Conservation (phyloP, 2,888 invertebrate genomes). For the Epinotia brunnichana region DNA sequence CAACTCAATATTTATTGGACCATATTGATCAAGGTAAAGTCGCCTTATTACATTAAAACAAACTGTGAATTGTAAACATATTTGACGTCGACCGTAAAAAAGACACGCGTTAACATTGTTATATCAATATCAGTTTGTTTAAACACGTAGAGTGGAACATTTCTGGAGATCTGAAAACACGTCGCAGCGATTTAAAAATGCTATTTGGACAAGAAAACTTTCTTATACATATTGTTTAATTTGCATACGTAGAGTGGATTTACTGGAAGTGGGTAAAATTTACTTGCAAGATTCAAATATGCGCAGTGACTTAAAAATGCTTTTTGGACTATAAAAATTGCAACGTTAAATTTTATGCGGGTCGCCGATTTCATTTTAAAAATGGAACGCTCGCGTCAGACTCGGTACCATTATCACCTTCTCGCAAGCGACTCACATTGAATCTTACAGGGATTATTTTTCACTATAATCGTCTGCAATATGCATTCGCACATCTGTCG, state of each 20-base stretch:
- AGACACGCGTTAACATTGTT: background rate
- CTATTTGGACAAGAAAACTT: background rate
- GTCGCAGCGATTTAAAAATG: background rate
- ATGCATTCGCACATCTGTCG: conserved; percentile 73
- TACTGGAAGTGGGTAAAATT: background rate
- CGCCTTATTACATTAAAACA: too few relatives aligned
- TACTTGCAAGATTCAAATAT: background rate
- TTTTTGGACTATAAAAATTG: conserved; percentile 12
- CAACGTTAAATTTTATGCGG: conserved; percentile 22
- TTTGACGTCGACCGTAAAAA: background rate
- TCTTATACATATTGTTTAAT: background rate
- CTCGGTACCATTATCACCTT: conserved; percentile 37
- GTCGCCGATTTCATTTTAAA: conserved; percentile 24
- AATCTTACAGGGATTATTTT: conserved; percentile 45
- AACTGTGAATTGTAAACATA: too few relatives aligned
- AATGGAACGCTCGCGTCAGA: conserved; percentile 19
- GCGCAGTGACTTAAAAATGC: conserved; percentile 1
- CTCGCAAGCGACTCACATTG: conserved; percentile 31
- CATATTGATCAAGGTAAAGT: background rate
- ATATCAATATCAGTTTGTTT: background rate
- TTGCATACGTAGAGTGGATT: conserved; percentile 2
- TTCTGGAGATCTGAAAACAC: background rate
- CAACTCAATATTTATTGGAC: background rate
- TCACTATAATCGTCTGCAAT: conserved; percentile 54
- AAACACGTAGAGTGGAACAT: background rate